Base-by-base conservation (phyloP, 2,113 vertebrate species). In the Agelaius tricolor region DNA sequence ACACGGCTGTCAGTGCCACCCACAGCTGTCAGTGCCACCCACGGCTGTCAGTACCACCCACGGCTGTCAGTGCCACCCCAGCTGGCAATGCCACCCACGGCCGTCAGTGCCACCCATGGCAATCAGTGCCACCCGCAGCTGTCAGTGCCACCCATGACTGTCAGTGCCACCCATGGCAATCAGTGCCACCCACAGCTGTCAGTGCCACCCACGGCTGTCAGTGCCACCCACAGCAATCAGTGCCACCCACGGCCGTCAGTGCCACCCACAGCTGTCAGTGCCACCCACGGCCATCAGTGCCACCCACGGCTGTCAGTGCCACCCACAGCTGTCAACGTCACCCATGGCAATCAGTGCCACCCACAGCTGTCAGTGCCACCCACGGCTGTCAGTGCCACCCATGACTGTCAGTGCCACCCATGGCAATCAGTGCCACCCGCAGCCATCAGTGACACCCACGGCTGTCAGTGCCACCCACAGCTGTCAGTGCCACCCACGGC, bases 361-460 rank as follows among this genome's bases (percentile, higher is more conserved):
- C 16, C 15, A 3, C 16, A 7, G 7, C 35, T 35, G 0, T 0
- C 18, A 15, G 35, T 39, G 57, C 2, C n/a, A 61, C 28, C 17
- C 5, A 0, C 0, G 0, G 1, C 31, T 0, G 0, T n/a, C 54
- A 44, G 39, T 22, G 39, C 1, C 24, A 22, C 15, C n/a, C 13
- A 0, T 0, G 0, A 5, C 13, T 0, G 0, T 27, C 28, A 15
- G 43, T 19, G 44, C 0, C n/a, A 47, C 9, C 51, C 13, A 2
- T 9, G 0, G 2, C 10, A 0, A 0, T 35, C 54, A 35, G 41
- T 58, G 41, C 2, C 72, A 46, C 17, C 30, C 3, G 2, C 2
- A 1, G 52, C 28, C 35, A 0, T 35, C 54, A 35, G 41, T 58
- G 41, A 2, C 72, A 46, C 17, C 30, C 3, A 3, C 1, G 1